A percentile compares a stretch with the other conserved stretches of the same genome.
phyloP scores from a whole-genome alignment of 2,113 vertebrate genomes.

The Megaceryle torquata region DNA sequence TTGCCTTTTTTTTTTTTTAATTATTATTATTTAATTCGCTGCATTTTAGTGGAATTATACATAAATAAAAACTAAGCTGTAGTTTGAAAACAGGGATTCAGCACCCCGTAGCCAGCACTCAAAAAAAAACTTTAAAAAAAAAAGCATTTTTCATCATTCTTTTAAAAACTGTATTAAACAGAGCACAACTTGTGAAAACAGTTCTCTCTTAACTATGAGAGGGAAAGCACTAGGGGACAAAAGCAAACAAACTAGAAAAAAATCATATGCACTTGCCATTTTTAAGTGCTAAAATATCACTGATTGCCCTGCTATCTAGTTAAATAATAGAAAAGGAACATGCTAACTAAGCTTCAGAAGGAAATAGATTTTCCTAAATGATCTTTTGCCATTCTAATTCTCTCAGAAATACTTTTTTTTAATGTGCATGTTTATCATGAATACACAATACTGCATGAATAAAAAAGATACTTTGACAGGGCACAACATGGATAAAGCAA shows the following conservation, averaged over 20 bases:
- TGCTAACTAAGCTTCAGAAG: background rate
- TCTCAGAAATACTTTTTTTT: background rate
- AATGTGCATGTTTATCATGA: background rate
- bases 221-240: background rate
- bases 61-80: background rate
- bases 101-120: background rate
- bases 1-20: too few species aligned
- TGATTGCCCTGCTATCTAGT: background rate
- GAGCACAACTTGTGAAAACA: background rate
- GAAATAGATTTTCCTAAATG: background rate
- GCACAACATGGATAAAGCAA: background rate
- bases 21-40: background rate
- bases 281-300: background rate
- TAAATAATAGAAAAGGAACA: background rate
- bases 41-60: background rate
- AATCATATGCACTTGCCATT: background rate
- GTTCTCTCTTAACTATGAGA: background rate
- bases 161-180: background rate
- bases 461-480: background rate
- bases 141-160: background rate
- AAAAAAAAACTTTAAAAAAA: background rate
- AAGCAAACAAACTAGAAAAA: background rate
- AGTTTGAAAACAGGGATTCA: background rate
- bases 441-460: background rate
- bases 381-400: background rate